Evolutionary conservation across 1,140 invertebrate species (phyloP), one percentile per base, ranked within the genome.

Genomic region (Rhyacophila brunnea): DNA sequence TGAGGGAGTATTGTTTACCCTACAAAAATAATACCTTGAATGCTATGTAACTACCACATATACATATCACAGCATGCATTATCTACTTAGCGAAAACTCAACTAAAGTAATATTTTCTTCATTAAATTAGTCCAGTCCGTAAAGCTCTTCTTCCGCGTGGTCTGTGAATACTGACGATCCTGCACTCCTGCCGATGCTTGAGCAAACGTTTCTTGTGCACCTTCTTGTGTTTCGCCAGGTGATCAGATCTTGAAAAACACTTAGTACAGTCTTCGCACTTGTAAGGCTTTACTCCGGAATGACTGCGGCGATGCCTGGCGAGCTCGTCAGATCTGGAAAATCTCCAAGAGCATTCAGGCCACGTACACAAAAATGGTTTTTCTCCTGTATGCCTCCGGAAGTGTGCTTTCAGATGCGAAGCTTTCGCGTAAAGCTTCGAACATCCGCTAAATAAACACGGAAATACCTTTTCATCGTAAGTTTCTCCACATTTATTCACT

Each of bases 321-420:
- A 98, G 75, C 72, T 98, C 95, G 69, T 98, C 95, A 0, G 94
- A 96, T 35, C 95, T 79, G 1, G 93, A 95, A 77, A 98, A 98
- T 56, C 88, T 83, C 95, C 95, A 98, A 6, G 84, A 85, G 73
- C 95, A 98, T n/a, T 88, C 90, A 1, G 86, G 79, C 95, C 95
- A 98, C 43, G 87, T 90, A 71, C 89, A 92, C 3, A 80, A 80
- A 69, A 97, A 98, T 0, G 95, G 95, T 70, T 97, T 97, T 74
- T 97, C 94, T 0, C 95, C 95, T 1, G 94, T 92, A 74, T 98
- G 95, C 9, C 95, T 83, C 1, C 95, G 81, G 45, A 96, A 73
- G 71, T 98, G 96, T 1, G 95, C 94, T 69, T 96, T 95, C 15
- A 98, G 81, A 73, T 98, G 95, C 6, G 93, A 95, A 13, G 91